phyloP scores from a whole-genome alignment of 1,140 invertebrate genomes.

The Telenomus remus region DNA sequence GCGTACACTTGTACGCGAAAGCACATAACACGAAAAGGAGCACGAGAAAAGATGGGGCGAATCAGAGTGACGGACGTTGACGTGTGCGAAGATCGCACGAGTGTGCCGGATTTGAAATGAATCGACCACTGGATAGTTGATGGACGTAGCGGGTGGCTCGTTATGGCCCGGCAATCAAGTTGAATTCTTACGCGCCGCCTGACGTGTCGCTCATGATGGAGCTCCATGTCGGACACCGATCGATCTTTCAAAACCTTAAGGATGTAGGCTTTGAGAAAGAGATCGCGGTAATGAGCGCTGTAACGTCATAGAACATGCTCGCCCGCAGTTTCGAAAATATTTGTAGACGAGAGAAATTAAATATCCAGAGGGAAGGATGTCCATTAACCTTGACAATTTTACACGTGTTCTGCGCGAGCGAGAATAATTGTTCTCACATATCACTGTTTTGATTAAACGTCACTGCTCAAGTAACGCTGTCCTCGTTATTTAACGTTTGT shows the following conservation, averaged over 20 bases:
- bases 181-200: conserved; percentile 70
- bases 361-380: conserved; percentile 27
- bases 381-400: conserved; percentile 44
- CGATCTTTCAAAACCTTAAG: conserved; percentile 66
- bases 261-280: conserved; percentile 62
- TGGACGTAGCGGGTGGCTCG: conserved; percentile 74
- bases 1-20: conserved; percentile 12
- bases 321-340: conserved; percentile 49
- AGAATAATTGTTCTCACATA: conserved; percentile 23
- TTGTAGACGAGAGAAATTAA: conserved; percentile 42
- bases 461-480: not conserved
- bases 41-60: conserved; percentile 26
- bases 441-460: conserved; percentile 8
- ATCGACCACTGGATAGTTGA: conserved; percentile 71
- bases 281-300: conserved; percentile 55
- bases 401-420: conserved; percentile 6
- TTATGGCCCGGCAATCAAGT: conserved; percentile 72
- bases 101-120: conserved; percentile 57
- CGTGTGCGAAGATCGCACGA: conserved; percentile 25
- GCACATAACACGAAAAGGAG: conserved; percentile 16
- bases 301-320: conserved; percentile 41
- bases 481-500: conserved; percentile 8
- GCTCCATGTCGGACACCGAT: conserved; percentile 65
- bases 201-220: conserved; percentile 75
- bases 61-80: conserved; percentile 31